Base-by-base conservation (phyloP, 1,140 invertebrate genomes). In the Halesus radiatus region DNA sequence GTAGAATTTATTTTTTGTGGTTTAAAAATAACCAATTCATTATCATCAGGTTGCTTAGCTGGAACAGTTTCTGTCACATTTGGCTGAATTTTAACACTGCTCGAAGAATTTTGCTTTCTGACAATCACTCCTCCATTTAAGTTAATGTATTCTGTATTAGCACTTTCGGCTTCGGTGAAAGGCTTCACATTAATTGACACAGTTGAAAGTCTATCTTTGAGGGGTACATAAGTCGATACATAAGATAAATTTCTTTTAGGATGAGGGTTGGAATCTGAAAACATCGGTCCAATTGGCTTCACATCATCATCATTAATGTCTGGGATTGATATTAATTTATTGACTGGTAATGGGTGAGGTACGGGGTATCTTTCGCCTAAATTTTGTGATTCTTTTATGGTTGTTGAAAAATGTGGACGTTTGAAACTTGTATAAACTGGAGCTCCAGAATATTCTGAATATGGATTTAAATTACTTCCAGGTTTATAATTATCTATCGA, bases 361-460 rank as follows among this genome's bases (percentile, higher is more conserved):
- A 89, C 90, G 6, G 90, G 87, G 81, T 88, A 90, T 76, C 87
- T 89, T 7, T 88, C 88, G 15, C 90, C 91, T 53, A 92, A 85
- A 32, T 87, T 88, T 87, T 91, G 88, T 84, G 88, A 88, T 84
- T 90, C 86, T 84, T 89, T 88, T 60, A 88, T 77, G 52, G 90
- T 87, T 32, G 88, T 88, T 22, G 89, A 88, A 84, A 92, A 89
- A 76, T 92, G 90, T 2, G 92, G 92, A 73, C 92, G 90, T 29
- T 91, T 92, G 84, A 93, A 94, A 83, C 93, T 93, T 6, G 92
- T 93, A 76, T 94, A 94, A 68, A 93, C 84, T 15, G 92, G 92
- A 81, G 89, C 88, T 74, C 87, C 86, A 52, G 87, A 84, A 85
- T 88, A 85, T 54, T 90, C 84, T 20, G 81, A 75, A 78, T 79